Percentiles rank a stretch among this genome's conserved stretches.
Evolutionary conservation across 2,113 vertebrate genomes (phyloP).

Genomic region (Pseudorasbora parva): DNA sequence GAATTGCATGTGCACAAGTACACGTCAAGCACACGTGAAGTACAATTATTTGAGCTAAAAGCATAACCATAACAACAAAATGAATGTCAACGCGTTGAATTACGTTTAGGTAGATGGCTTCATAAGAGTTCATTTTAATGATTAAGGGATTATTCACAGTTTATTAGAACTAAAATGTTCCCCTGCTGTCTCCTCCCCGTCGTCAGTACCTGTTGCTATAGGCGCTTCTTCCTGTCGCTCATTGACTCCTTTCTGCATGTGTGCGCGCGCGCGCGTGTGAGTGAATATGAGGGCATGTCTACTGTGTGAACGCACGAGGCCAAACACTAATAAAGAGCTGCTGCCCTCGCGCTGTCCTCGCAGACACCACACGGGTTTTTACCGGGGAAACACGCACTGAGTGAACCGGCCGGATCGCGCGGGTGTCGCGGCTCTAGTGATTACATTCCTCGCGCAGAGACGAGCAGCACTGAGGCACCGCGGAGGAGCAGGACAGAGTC

Average conservation of each 20-base stretch:
- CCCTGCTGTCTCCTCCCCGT: constrained; percentile 39
- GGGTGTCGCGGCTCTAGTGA: neutral
- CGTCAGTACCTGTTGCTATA: constrained; percentile 44
- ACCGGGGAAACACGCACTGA: neutral
- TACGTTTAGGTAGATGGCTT: no score
- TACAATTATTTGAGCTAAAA: no score
- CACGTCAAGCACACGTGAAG: no score
- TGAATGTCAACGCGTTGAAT: no score
- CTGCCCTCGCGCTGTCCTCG: constrained; percentile 14
- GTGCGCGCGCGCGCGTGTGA: constrained; percentile 6
- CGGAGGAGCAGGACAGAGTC: constrained; percentile 17
- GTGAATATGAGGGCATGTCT: constrained; percentile 46
- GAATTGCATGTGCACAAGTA: no score
- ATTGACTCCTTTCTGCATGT: constrained; percentile 4
- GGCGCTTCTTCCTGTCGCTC: constrained; percentile 40
- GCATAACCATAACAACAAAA: no score
- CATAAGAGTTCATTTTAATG: no score
- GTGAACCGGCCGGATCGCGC: neutral
- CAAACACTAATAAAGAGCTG: constrained; percentile 41
- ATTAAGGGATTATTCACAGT: neutral
- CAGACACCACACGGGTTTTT: constrained; percentile 5
- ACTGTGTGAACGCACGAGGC: constrained; percentile 41
- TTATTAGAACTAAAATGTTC: neutral
- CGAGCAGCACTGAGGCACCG: neutral
- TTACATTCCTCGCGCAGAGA: constrained; percentile 8